Evolutionary conservation across 2,797 vertebrate species (phyloP), one percentile per base, ranked within the genome.

Genomic region (Danio tinwini): DNA sequence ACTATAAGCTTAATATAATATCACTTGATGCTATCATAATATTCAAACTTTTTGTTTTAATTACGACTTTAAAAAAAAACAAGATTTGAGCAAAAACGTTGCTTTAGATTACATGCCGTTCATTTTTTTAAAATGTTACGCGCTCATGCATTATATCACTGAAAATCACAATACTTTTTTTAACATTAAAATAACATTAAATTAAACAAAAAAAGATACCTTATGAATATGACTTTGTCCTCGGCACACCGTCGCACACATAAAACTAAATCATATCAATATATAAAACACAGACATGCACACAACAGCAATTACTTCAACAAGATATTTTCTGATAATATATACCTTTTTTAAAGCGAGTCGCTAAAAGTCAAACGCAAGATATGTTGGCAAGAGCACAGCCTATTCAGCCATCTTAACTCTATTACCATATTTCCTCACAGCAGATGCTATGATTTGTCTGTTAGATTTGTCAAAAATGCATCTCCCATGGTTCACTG

Each of bases 401-500:
- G 81, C 74, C 84, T 88, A 67, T 87, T 84, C 52, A 82, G 65
- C 79, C 86, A 86, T 82, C 77, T 74, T 82, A 73, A 86, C 81
- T 49, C 59, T 13, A 81, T 82, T 84, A 81, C 47, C 82, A 62
- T 84, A 86, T 86, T 84, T 86, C 68, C 83, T 81, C 81, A 83
- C 75, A 82, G 70, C 82, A 82, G 86, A 80, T 8, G 72, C 83
- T 89, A 81, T 84, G 83, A 87, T 74, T 64, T 69, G 58, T 87
- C 74, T 73, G 71, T 76, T 86, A 77, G 73, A 84, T 88, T 85
- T 80, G 45, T 73, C 71, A 86, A 78, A 84, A 81, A 88, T 80
- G 88, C 87, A 89, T 87, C 88, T 86, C 86, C 71, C 40, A 85
- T 88, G 86, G 61, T 90, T 47, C 50, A 17, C 77, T 81, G 16